These are phyloP conservation scores for Pseudanteris insignis DNA, from an alignment of 2,888 invertebrate species.

Conservation along the genomic window DNA sequence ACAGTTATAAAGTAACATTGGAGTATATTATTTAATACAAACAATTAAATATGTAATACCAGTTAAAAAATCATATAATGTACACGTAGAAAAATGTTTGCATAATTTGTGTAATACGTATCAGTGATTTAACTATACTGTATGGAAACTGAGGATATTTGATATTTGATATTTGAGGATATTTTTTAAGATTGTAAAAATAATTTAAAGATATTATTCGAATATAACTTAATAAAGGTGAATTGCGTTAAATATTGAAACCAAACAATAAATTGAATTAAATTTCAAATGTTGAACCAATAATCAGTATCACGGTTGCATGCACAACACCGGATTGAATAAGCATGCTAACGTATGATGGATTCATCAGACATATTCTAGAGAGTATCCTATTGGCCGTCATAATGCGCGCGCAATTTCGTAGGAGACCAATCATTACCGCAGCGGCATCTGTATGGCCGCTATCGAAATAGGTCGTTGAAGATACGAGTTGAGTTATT, in stretches of 20 bases:
- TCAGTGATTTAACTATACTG: no score
- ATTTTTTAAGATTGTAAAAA: no score
- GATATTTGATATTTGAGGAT: no score
- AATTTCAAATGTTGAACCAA: slow-evolving; percentile 7
- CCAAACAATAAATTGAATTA: slow-evolving; percentile 18
- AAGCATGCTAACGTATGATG: slow-evolving; percentile 33
- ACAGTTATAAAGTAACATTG: no score
- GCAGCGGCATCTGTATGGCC: slow-evolving; percentile 66
- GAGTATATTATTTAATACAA: no score
- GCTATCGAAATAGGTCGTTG: slow-evolving; percentile 66
- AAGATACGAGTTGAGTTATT: slow-evolving; percentile 52
- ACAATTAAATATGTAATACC: no score
- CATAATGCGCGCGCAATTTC: slow-evolving; percentile 44
- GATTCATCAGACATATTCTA: slow-evolving; percentile 37
- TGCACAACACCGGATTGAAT: slow-evolving; percentile 23
- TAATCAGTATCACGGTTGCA: slow-evolving; percentile 10
- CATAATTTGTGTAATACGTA: no score
- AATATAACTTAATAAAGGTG: slow-evolving; percentile 29
- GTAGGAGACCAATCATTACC: slow-evolving; percentile 59
- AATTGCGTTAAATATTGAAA: slow-evolving; percentile 13
- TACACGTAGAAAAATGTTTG: no score
- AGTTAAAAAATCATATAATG: no score
- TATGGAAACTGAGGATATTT: no score
- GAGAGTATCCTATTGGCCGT: slow-evolving; percentile 26
- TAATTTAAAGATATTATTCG: no score